phyloP scores from a whole-genome alignment of 1,140 invertebrate species.

The Aphis craccivora region DNA sequence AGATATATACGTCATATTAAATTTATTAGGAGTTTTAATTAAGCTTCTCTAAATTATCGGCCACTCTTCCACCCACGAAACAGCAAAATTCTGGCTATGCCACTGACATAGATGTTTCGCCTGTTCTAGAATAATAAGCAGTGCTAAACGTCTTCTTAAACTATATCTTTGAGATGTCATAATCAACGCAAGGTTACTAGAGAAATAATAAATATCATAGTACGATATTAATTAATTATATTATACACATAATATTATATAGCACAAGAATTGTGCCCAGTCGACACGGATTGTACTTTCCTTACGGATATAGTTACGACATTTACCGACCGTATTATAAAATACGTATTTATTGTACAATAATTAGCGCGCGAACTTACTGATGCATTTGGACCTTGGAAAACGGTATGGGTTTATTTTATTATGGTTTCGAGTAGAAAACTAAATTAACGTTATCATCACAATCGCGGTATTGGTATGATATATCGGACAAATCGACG shows the following conservation, averaged over 20 bases:
- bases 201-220: background rate
- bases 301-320: background rate
- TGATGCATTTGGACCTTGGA: background rate
- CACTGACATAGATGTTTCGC: background rate
- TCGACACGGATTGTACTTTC: background rate
- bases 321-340: background rate
- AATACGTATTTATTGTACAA: background rate
- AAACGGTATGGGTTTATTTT: background rate
- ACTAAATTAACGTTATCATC: background rate
- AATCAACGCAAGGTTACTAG: background rate
- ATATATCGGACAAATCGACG: background rate
- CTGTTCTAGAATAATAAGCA: background rate
- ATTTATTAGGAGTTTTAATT: background rate
- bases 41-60: background rate
- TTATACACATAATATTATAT: background rate
- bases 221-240: background rate
- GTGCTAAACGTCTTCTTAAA: background rate
- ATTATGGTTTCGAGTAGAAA: background rate
- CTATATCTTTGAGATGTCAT: background rate
- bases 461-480: background rate
- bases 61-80: fast-evolving
- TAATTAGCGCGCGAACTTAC: background rate
- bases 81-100: background rate
- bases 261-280: no score
- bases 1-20: background rate